A percentile compares a stretch with the other conserved stretches of the same genome.
Conservation (phyloP, 2,888 invertebrate genomes). For the Leptinotarsa haldemani region DNA sequence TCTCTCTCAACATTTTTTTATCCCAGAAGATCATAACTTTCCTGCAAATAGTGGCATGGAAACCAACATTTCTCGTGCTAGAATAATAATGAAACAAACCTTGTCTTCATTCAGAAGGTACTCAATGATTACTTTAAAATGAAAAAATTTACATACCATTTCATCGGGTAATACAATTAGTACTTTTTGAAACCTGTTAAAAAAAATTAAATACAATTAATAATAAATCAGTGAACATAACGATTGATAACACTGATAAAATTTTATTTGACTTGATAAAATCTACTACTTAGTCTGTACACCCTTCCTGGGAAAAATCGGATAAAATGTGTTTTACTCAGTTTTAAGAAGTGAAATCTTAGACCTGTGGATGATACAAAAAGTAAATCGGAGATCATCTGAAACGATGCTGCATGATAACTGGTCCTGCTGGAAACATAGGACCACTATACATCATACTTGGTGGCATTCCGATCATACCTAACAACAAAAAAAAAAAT, state of each 20-base stretch:
- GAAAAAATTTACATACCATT: conserved; percentile 48
- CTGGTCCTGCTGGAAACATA: conserved; percentile 65
- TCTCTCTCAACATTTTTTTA: conserved; percentile 10
- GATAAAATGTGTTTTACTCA: conserved; percentile 1
- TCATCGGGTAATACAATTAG: conserved; percentile 45
- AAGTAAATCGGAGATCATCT: conserved; percentile 82
- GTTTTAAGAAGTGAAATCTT: conserved; percentile 38
- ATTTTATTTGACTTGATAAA: no score
- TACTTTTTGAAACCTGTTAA: conserved; percentile 60
- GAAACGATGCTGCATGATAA: conserved; percentile 85
- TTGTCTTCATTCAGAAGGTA: conserved; percentile 28
- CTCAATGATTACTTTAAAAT: conserved; percentile 35
- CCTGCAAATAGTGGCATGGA: conserved; percentile 10
- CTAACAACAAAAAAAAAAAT: conserved; percentile 59
- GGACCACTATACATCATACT: conserved; percentile 66
- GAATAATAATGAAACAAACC: conserved; percentile 36
- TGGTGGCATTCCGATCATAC: conserved; percentile 67
- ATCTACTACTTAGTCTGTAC: not conserved
- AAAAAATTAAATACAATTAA: conserved; percentile 53
- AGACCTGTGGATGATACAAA: conserved; percentile 68
- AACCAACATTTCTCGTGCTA: conserved; percentile 34
- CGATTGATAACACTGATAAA: no score
- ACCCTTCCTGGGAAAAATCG: conserved; percentile 3
- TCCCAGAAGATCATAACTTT: conserved; percentile 23
- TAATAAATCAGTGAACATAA: not conserved